Percentiles rank a stretch among this genome's conserved stretches.
phyloP scores from a whole-genome alignment of 2,113 vertebrate genomes.

The Semnornis frantzii region DNA sequence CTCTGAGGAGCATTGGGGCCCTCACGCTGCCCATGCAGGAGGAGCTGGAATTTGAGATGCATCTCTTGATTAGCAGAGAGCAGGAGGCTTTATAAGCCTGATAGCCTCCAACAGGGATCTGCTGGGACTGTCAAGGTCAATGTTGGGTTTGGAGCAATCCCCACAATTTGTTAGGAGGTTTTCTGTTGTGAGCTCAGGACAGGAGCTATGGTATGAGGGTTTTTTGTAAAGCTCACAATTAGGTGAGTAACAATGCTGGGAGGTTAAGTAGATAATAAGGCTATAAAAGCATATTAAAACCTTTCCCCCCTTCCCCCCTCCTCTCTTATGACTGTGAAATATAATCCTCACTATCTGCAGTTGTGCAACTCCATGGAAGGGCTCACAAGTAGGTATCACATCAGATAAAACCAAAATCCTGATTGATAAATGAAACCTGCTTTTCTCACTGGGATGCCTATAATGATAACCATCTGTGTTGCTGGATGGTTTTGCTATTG shows the following conservation, averaged over 20 bases:
- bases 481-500: constrained; percentile 42
- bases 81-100: neutral
- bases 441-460: constrained; percentile 35
- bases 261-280: constrained; percentile 70
- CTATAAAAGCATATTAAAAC: constrained; percentile 73
- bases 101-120: neutral
- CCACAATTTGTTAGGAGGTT: constrained; percentile 15
- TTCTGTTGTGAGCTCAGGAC: constrained; percentile 1
- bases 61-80: neutral
- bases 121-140: constrained; percentile 14
- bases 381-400: constrained; percentile 21
- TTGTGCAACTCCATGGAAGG: constrained; percentile 59
- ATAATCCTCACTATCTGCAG: constrained; percentile 54
- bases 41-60: neutral
- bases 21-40: neutral
- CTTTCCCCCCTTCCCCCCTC: neutral
- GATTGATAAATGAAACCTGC: constrained; percentile 55
- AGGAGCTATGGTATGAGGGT: neutral
- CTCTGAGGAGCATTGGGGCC: neutral
- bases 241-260: constrained; percentile 73
- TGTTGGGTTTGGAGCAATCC: constrained; percentile 8
- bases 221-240: constrained; percentile 45
- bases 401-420: constrained; percentile 68
- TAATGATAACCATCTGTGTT: constrained; percentile 70
- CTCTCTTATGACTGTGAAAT: constrained; percentile 52